These are phyloP conservation scores for Isurus oxyrinchus DNA, from an alignment of 2,113 vertebrate species.

Conservation along the genomic window DNA sequence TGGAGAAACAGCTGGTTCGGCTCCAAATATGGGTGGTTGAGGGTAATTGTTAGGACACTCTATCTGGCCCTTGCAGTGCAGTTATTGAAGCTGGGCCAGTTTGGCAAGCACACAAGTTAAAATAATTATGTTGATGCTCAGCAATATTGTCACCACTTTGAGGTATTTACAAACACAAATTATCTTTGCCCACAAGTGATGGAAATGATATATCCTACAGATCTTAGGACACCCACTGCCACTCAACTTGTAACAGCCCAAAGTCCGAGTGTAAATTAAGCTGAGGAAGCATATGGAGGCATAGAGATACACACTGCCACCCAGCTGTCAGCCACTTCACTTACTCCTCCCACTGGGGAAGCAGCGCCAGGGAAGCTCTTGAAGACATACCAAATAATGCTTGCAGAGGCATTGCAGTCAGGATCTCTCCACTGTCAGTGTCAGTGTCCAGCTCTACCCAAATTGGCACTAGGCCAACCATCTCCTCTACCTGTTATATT, in stretches of 20 bases:
- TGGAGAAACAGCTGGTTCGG: neutral
- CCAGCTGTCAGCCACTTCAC: neutral
- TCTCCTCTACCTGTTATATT: neutral
- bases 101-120: neutral
- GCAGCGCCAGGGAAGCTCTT: neutral
- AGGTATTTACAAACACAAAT: slow-evolving; percentile 23
- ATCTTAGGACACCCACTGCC: neutral
- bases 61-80: neutral
- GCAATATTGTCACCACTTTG: slow-evolving; percentile 19
- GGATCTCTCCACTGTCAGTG: neutral
- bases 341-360: neutral
- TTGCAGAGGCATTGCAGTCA: neutral
- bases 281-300: neutral
- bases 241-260: neutral
- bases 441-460: neutral
- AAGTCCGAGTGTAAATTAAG: neutral
- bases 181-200: neutral
- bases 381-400: neutral
- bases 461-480: neutral
- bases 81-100: neutral
- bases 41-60: slow-evolving; percentile 15
- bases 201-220: neutral
- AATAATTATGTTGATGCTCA: neutral
- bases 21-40: neutral
- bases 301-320: neutral